Base-by-base conservation (phyloP, 2,113 vertebrate genomes). In the Prinia subflava region DNA sequence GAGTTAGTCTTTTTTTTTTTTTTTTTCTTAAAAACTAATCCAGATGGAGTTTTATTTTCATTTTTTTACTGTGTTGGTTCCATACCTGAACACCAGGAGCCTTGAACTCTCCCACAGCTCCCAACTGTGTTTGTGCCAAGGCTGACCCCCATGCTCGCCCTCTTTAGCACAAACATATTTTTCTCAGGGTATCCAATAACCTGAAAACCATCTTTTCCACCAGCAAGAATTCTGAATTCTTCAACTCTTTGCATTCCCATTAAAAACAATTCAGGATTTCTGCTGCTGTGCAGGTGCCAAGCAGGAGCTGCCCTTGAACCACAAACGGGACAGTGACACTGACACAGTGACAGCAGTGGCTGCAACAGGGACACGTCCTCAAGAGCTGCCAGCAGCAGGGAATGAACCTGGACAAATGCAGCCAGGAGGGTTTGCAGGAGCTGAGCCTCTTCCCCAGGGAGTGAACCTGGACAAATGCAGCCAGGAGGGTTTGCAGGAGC, bases 261-360 rank as follows among this genome's bases (percentile, higher is more conserved):
- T 30, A 30, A 39, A 76, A 85, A 15, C 21, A 24, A 39, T 30
- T 18, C 33, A 7, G 1, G 33, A n/a, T 35, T 55, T 60, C 62
- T 42, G 11, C 3, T 33, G 42, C 25, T 1, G 1, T 15, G 33
- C 55, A 21, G 31, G 20, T 6, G 7, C 31, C 0, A 20, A 52
- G 63, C 57, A 73, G 76, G 23, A 42, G 33, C 47, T 64, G 52
- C 35, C 0, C 0, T 1, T 19, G 84, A 47, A 60, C 1, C 27
- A 8, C 7, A 2, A 27, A 21, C 0, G 17, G 73, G 49, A 73
- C 68, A 33, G 44, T 21, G 0, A 2, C 6, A 3, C 5, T 2
- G 15, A 24, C 42, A 55, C 28, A 2, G 46, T 0, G 11, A 27
- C 91, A 73, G 53, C 62, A 30, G 12, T 1, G 21, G 9, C 24